Evolutionary conservation across 2,888 invertebrate genomes (phyloP), one percentile per base, ranked within the genome.

Genomic region (Tanypteryx hageni): DNA sequence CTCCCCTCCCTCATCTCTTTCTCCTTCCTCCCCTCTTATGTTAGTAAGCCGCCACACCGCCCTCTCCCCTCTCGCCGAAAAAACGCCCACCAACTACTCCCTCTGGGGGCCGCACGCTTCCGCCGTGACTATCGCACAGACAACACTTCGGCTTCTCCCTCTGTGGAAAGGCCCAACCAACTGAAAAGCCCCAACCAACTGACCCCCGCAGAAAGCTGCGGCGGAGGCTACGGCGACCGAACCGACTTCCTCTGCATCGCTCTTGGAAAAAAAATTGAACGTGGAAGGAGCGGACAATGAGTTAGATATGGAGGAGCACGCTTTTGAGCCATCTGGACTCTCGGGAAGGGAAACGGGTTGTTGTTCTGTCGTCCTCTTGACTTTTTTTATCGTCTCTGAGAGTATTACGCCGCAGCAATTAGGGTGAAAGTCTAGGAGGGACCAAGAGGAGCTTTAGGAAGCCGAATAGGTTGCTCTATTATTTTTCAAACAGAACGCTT

Each of bases 41-140:
- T 57, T 18, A 9, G 13, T 22, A 18, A 57, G 13, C 58, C 85
- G 22, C 4, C 13, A 16, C 22, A 59, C 27, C 16, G n/a, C 86
- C 22, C 61, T 59, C 27, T 27, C 59, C 61, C 27, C 86, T 59
- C 59, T 13, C 11, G n/a, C 16, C 64, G 64, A 64, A 64, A 64
- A 64, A 64, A 9, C 64, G 22, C n/a, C 68, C 68, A n/a, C 68
- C 7, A n/a, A 68, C 22, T 27, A 13, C 76, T 76, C 76, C 27
- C 22, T 27, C 89, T 11, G 59, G 16, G 10, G 56, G 64, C 64
- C 22, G n/a, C 27, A 59, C 58, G 89, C 89, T 89, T 89, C 89
- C 89, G 89, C 89, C 89, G 89, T 64, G 89, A 64, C 89, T 64
- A 89, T 64, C 64, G 61, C 89, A 18, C 89, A 61, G 44, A 27